A percentile compares a stretch with the other conserved stretches of the same genome.
phyloP scores from a whole-genome alignment of 2,888 invertebrate species.

The Aphelenchoides bicaudatus region DNA sequence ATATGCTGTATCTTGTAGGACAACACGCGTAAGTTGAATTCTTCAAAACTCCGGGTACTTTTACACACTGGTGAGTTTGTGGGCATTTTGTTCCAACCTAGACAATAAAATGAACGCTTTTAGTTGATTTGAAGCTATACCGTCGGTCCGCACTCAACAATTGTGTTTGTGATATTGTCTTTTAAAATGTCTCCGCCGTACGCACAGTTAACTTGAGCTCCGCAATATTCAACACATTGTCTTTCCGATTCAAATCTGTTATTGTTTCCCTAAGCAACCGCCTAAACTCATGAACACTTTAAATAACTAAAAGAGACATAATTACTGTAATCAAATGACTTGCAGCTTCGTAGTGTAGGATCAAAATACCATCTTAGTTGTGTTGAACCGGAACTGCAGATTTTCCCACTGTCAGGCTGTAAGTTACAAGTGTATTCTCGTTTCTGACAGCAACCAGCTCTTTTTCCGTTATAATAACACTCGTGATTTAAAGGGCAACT shows the following conservation, averaged over 20 bases:
- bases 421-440: slow-evolving; percentile 33
- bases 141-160: slow-evolving; percentile 28
- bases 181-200: slow-evolving; percentile 40
- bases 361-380: slow-evolving; percentile 44
- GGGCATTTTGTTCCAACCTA: slow-evolving; percentile 31
- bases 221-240: slow-evolving; percentile 44
- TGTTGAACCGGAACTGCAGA: slow-evolving; percentile 27
- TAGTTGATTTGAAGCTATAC: no score
- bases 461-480: slow-evolving; percentile 31
- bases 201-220: slow-evolving; percentile 36
- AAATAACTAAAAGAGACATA: no score
- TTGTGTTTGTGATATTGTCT: slow-evolving; percentile 29
- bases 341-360: slow-evolving; percentile 33
- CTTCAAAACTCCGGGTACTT: background rate
- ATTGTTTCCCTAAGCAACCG: slow-evolving; percentile 49
- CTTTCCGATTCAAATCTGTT: slow-evolving; percentile 46
- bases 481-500: slow-evolving; percentile 48
- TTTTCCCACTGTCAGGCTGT: slow-evolving; percentile 22
- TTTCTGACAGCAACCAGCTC: slow-evolving; percentile 9
- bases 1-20: slow-evolving; percentile 41
- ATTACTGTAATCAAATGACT: slow-evolving; percentile 44
- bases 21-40: slow-evolving; percentile 35
- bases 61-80: slow-evolving; percentile 34
- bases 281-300: no score
- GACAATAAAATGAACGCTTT: no score